Conservation (phyloP, 64 coral and sea anemone genomes). For the Acropora yongei region DNA sequence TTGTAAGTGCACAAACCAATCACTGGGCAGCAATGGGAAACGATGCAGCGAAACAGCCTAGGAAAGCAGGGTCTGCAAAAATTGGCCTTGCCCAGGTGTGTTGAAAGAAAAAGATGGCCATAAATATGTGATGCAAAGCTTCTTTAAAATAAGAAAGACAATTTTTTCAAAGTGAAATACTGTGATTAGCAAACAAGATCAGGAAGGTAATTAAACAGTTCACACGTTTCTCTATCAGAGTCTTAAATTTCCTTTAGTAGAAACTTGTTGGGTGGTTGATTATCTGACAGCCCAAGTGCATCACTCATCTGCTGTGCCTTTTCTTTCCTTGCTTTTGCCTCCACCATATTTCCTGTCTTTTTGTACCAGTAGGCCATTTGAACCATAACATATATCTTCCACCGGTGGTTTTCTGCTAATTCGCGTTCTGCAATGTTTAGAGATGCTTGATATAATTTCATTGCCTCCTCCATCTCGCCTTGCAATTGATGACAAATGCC, state of each 20-base stretch:
- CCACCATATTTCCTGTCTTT: background rate
- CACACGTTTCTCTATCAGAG: too few species aligned
- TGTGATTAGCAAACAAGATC: too few species aligned
- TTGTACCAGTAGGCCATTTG: conserved; percentile 16
- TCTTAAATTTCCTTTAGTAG: background rate
- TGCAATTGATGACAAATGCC: conserved; percentile 11
- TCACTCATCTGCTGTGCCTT: conserved; percentile 6
- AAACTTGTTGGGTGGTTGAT: conserved; percentile 39
- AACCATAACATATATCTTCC: conserved; percentile 24
- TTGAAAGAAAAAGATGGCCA: too few species aligned
- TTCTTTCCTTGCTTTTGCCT: background rate
- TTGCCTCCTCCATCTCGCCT: background rate
- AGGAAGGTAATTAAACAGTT: too few species aligned
- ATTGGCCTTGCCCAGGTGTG: too few species aligned
- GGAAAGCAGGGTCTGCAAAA: too few species aligned
- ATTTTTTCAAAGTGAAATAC: too few species aligned
- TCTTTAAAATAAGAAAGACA: too few species aligned
- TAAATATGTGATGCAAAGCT: too few species aligned
- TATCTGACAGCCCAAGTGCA: background rate
- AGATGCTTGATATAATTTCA: background rate
- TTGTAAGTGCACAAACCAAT: too few species aligned
- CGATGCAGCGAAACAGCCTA: too few species aligned
- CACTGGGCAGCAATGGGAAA: too few species aligned
- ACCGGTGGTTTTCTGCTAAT: conserved; percentile 11
- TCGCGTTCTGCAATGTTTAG: conserved; percentile 25